Evolutionary conservation across 1,140 invertebrate genomes (phyloP), one percentile per base, ranked within the genome.

Genomic region (Matsumurasca onukii): DNA sequence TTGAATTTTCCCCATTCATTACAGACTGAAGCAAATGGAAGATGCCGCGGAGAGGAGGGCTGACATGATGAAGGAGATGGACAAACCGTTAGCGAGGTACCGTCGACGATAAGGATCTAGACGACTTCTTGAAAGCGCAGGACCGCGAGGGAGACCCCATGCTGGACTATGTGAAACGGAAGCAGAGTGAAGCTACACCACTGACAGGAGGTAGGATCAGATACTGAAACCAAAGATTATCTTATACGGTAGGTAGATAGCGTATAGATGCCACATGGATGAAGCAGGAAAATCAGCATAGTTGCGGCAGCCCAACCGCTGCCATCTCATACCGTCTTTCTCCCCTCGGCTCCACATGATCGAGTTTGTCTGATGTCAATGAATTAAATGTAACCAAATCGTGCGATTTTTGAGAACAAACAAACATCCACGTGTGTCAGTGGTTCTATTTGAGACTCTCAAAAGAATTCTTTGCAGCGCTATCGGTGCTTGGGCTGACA

Each of bases 81-180:
- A 85, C 3, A 98, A 98, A 78, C 96, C 97, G 1, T 79, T 98
- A 25, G 95, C 97, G 0, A 82, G 95, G 31, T 93, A 94, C n/a
- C 77, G 88, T 86, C 34, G 91, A 94, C 76, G 97, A 99, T 77
- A 82, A 85, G 66, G 97, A 98, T 80, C 78, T 98, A 70, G 95
- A 98, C 72, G 78, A 80, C 5, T 81, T 86, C 70, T 79, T 97
- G 13, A 89, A 88, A 64, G 85, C 90, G 17, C 81, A 89, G 74
- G 90, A 95, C 71, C 82, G 92, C 68, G 89, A 89, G 9, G 95
- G 91, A 13, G 97, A 99, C 84, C 95, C 96, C 0, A 98, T 99
- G 96, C 78, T 95, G 49, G 83, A 89, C 31, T 98, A 95, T 75
- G 89, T 98, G 0, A 85, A 83, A 71, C 89, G 88, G 74, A 95